phyloP scores from a whole-genome alignment of 2,113 vertebrate genomes.

The Dasyprocta punctata region DNA sequence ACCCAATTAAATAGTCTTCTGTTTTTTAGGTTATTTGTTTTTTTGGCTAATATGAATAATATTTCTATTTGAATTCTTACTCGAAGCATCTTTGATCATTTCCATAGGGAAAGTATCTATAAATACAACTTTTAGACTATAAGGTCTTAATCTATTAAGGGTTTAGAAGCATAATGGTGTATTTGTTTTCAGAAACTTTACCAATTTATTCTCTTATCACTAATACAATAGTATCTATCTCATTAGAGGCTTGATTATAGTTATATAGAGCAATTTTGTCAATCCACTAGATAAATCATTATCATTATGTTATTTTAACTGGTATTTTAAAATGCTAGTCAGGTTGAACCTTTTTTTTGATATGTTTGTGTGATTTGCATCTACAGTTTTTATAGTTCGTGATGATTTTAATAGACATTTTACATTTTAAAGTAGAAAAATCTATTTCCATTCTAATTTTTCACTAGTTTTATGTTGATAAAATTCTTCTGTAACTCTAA shows the following conservation, averaged over 20 bases:
- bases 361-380: neutral
- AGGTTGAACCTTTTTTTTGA: neutral
- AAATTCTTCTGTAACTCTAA: slow-evolving; percentile 8
- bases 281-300: neutral
- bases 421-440: slow-evolving; percentile 42
- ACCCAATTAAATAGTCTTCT: neutral
- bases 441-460: neutral
- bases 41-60: slow-evolving; percentile 31
- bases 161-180: neutral
- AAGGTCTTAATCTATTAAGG: neutral
- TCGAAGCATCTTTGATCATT: slow-evolving; percentile 19
- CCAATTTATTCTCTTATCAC: neutral
- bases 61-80: neutral
- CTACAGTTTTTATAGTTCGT: neutral
- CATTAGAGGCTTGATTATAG: neutral
- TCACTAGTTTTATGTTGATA: neutral
- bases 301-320: neutral
- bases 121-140: neutral
- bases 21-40: slow-evolving; percentile 20
- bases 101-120: slow-evolving; percentile 5
- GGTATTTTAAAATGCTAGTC: slow-evolving; percentile 32
- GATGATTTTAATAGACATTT: slow-evolving; percentile 30
- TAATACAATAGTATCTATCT: neutral
- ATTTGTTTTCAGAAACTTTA: slow-evolving; percentile 12
- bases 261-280: slow-evolving; percentile 28